Evolutionary conservation across 2,797 vertebrate species (phyloP).

Genomic region (Premnoplex brunnescens): DNA sequence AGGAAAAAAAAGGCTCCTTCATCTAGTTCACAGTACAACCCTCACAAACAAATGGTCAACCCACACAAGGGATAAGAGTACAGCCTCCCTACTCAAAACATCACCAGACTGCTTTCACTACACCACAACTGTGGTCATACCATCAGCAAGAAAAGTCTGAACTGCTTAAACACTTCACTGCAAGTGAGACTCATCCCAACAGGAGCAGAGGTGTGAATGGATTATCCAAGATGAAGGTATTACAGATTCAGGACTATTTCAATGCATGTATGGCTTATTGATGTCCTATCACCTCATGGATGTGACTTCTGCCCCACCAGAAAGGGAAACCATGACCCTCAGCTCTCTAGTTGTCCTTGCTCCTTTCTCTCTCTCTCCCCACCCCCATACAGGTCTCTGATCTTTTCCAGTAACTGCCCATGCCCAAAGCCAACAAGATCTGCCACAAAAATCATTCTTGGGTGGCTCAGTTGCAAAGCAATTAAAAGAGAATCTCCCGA

Average conservation of each 20-base stretch:
- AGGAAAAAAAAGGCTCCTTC: not conserved
- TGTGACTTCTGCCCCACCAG: not conserved
- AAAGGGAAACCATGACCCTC: not conserved
- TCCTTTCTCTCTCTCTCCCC: not conserved
- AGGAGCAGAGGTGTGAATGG: fast-evolving
- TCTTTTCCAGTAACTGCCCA: not conserved
- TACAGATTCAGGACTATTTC: too few species aligned
- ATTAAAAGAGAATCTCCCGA: not conserved
- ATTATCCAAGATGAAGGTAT: fast-evolving
- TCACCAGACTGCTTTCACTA: not conserved
- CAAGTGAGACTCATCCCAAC: not conserved
- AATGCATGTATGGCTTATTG: fast-evolving
- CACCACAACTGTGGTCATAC: fast-evolving
- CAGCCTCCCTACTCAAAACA: not conserved
- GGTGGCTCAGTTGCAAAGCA: not conserved
- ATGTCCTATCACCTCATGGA: fast-evolving
- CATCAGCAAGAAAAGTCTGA: not conserved
- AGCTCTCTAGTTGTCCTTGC: not conserved
- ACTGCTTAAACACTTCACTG: not conserved
- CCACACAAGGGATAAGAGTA: not conserved
- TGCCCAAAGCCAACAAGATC: not conserved
- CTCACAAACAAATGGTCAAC: not conserved
- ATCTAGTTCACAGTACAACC: not conserved
- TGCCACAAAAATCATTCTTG: not conserved
- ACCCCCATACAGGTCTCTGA: not conserved